Percentiles rank a stretch among this genome's conserved stretches.
Evolutionary conservation across 1,140 invertebrate genomes (phyloP).

Genomic region (Drosophila bocqueti): DNA sequence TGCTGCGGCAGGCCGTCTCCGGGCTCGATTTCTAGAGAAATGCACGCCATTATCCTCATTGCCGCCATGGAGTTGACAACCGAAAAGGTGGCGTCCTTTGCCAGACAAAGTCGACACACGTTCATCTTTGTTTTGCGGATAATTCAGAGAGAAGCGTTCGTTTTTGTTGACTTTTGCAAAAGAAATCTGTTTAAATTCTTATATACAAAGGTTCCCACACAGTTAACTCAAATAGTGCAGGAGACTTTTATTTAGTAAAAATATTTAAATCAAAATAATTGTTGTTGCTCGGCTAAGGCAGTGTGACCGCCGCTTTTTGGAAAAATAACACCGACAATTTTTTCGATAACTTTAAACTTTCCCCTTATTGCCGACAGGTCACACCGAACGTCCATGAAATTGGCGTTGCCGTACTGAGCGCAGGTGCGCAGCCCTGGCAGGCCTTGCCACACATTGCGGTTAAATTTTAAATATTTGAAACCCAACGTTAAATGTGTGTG

Average conservation of each 20-base stretch:
- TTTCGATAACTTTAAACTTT: too few species aligned
- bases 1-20: constrained; percentile 54
- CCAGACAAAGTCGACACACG: constrained; percentile 60
- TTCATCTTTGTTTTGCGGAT: constrained; percentile 25
- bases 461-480: neutral
- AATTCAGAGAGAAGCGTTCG: too few species aligned
- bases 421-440: neutral
- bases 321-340: fast-evolving
- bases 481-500: neutral
- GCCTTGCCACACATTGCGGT: neutral
- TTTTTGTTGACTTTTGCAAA: too few species aligned
- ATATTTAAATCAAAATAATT: neutral
- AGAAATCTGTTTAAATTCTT: neutral
- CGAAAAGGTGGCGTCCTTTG: constrained; percentile 52
- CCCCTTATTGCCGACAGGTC: neutral
- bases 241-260: too few species aligned
- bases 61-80: constrained; percentile 21
- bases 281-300: neutral
- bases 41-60: constrained; percentile 47
- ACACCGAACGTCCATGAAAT: neutral
- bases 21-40: constrained; percentile 57
- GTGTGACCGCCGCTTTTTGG: neutral
- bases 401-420: neutral
- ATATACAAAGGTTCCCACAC: neutral
- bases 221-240: neutral